phyloP scores from a whole-genome alignment of 2,113 vertebrate genomes.

The Aythya baeri region DNA sequence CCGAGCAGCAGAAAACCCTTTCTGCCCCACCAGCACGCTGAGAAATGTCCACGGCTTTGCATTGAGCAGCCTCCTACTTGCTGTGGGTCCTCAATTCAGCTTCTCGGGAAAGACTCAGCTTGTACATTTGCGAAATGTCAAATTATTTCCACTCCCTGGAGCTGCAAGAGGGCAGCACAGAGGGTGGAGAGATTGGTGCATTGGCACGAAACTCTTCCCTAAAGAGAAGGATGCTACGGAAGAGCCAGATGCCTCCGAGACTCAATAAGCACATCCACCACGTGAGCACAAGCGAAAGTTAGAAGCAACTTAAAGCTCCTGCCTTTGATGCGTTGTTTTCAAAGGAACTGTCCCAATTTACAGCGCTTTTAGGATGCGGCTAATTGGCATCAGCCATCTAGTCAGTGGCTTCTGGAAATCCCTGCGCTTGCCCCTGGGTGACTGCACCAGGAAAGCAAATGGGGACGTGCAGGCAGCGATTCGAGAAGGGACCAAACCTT shows the following conservation, averaged over 20 bases:
- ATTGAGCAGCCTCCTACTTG: neutral
- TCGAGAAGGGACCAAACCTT: neutral
- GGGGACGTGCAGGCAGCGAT: neutral
- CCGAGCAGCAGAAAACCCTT: neutral
- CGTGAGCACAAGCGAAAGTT: neutral
- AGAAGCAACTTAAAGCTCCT: neutral
- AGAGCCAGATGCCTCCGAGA: neutral
- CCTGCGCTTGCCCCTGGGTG: neutral
- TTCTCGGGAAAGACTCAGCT: neutral
- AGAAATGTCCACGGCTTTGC: neutral
- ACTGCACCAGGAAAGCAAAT: fast-evolving
- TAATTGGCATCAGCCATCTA: neutral
- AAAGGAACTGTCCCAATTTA: neutral
- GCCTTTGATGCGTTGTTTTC: neutral
- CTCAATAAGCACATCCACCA: neutral
- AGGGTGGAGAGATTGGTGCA: neutral
- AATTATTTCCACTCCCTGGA: neutral
- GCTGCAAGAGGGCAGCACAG: neutral
- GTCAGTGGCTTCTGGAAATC: neutral
- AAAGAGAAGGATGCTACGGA: neutral
- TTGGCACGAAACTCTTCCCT: neutral
- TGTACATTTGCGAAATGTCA: fast-evolving
- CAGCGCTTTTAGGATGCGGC: neutral
- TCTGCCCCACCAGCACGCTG: neutral
- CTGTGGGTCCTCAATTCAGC: neutral